Evolutionary conservation across 1,140 invertebrate genomes (phyloP).

Genomic region (Ips nitidus): DNA sequence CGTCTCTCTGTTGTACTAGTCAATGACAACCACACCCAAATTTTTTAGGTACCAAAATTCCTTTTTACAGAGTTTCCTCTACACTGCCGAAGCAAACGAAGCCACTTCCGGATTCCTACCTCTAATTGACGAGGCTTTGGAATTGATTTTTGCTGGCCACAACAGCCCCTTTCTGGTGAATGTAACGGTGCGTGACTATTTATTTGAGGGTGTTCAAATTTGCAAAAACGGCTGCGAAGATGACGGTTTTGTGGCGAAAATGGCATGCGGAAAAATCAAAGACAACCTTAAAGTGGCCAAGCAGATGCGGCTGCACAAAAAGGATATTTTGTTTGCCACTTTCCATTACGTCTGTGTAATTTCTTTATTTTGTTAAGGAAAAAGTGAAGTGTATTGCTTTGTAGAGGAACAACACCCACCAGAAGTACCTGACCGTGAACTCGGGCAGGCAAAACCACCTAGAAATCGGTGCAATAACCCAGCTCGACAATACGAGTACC

Average conservation of each 20-base stretch:
- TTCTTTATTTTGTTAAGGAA: not conserved
- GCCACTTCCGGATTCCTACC: constrained; percentile 20
- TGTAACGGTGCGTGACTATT: constrained; percentile 37
- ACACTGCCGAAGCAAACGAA: constrained; percentile 8
- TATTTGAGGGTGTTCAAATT: constrained; percentile 39
- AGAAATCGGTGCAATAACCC: constrained; percentile 48
- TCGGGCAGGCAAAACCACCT: constrained; percentile 48
- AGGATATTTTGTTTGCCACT: constrained; percentile 38
- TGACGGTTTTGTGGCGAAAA: constrained; percentile 34
- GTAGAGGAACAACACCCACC: constrained; percentile 55
- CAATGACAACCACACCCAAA: too few relatives aligned
- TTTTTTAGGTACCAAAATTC: not conserved
- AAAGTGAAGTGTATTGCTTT: not conserved
- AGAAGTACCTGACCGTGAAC: constrained; percentile 51
- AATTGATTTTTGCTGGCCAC: constrained; percentile 38
- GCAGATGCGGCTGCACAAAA: constrained; percentile 34
- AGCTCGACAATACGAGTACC: constrained; percentile 48
- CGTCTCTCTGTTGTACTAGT: not conserved
- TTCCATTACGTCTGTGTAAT: constrained; percentile 35
- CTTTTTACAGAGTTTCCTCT: constrained; percentile 26
- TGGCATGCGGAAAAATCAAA: constrained; percentile 38
- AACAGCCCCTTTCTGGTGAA: constrained; percentile 38
- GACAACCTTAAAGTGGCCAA: constrained; percentile 24
- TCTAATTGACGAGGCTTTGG: constrained; percentile 30
- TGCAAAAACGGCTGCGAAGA: constrained; percentile 38